Base-by-base conservation (phyloP, 1,140 invertebrate species). In the Reticulitermes speratus region DNA sequence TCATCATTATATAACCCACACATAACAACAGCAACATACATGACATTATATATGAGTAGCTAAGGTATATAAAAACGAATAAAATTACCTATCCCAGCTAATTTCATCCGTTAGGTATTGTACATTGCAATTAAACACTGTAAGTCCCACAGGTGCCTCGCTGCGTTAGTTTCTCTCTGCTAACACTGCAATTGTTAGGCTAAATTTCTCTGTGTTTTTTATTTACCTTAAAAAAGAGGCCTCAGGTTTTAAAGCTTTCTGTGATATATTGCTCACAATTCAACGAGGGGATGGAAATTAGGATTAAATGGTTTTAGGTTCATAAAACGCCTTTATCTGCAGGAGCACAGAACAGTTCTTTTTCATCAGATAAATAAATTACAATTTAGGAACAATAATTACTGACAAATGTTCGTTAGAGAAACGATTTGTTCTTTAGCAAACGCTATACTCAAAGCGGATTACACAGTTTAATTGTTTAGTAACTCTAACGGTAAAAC, bases 91-190 rank as follows among this genome's bases (percentile, higher is more conserved):
- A 75, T 75, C 65, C 65, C 65, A 30, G 65, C 65, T 75, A 75
- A 75, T 75, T 75, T 75, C 65, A 75, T 75, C 65, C 65, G 65
- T 75, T 75, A 75, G 65, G 65, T 75, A 75, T 75, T 75, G 65
- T 75, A 75, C 65, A 75, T 75, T 75, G 65, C 65, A 75, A 75
- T 75, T 75, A 75, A 30, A 9, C 25, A n/a, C 25, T 75, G 12
- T 75, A 75, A 75, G 7, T 75, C 65, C 65, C 65, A 75, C 3
- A 75, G 65, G 65, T 30, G n/a, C n/a, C 25, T 30, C 0, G 14
- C 52, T 30, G n/a, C 25, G 12, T 30, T 75, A 75, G 9, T 30
- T 75, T 30, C 65, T 75, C 65, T 25, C n/a, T 30, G 52, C 16
- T 55, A 55, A 55, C 52, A 55, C 19, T 19, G 52, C 14, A 75